Evolutionary conservation across 1,140 invertebrate species (phyloP).

Genomic region (Drosophila pandora): DNA sequence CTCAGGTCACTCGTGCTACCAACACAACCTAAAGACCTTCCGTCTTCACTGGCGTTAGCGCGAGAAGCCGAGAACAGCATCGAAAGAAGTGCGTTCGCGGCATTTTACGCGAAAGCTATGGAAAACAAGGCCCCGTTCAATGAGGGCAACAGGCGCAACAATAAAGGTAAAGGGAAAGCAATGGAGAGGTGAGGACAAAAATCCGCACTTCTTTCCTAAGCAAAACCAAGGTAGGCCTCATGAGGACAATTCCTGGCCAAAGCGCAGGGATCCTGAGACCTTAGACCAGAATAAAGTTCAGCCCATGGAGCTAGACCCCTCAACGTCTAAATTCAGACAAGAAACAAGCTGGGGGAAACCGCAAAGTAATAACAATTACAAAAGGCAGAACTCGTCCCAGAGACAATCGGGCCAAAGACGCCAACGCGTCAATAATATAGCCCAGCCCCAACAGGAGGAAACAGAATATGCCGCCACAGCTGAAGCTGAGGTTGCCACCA

Average conservation of each 20-base stretch:
- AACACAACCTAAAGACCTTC: background rate
- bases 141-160: too few relatives aligned
- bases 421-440: background rate
- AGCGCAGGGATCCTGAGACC: too few relatives aligned
- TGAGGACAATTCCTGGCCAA: too few relatives aligned
- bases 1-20: background rate
- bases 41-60: background rate
- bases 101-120: too few relatives aligned
- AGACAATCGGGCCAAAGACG: conserved; percentile 3
- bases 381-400: conserved; percentile 1
- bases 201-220: too few relatives aligned
- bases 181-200: background rate
- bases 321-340: too few relatives aligned
- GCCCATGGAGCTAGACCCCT: too few relatives aligned
- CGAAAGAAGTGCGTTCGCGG: background rate
- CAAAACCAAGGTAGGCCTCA: too few relatives aligned
- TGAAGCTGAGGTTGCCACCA: background rate
- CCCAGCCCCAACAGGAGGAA: background rate
- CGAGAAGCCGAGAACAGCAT: background rate
- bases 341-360: too few relatives aligned
- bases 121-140: too few relatives aligned
- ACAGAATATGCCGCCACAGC: conserved; percentile 2
- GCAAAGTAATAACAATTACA: too few relatives aligned
- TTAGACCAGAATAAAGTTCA: too few relatives aligned
- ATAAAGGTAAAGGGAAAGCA: background rate